phyloP scores from a whole-genome alignment of 2,113 vertebrate genomes.

The Xenotilapia flavipinnis region DNA sequence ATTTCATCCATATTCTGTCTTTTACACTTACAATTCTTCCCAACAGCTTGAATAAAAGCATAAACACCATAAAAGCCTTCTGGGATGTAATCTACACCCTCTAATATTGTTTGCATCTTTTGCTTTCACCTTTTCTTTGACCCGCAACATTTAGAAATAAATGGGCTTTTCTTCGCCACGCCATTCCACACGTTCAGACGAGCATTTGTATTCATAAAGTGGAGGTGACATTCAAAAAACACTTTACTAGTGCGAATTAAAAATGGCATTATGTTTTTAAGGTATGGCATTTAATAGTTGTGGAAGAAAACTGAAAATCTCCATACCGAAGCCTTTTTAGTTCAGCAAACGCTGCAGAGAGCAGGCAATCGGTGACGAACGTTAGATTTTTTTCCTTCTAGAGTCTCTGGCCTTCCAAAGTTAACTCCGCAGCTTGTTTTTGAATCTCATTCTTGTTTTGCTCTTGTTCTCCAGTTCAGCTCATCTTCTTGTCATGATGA shows the following conservation, averaged over 20 bases:
- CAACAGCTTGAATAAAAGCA: neutral
- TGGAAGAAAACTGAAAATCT: neutral
- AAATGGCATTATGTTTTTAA: conserved; percentile 3
- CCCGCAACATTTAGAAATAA: conserved; percentile 21
- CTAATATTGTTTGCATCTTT: neutral
- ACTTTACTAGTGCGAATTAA: conserved; percentile 21
- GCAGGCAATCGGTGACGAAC: neutral
- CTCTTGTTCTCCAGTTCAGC: neutral
- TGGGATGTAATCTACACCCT: neutral
- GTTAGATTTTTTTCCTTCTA: neutral
- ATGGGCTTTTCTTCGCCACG: conserved; percentile 3
- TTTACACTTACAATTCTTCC: neutral
- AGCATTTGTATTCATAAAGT: conserved; percentile 46
- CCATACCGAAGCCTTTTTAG: neutral
- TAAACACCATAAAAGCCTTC: neutral
- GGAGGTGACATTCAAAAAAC: conserved; percentile 50
- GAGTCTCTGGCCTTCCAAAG: neutral
- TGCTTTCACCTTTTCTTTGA: neutral
- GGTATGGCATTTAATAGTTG: neutral
- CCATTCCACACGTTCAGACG: neutral
- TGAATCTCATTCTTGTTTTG: neutral
- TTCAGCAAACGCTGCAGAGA: neutral
- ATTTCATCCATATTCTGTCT: neutral
- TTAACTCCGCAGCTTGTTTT: neutral
- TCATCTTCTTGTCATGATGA: neutral